Evolutionary conservation across 2,113 vertebrate species (phyloP).

Genomic region (Upupa epops): DNA sequence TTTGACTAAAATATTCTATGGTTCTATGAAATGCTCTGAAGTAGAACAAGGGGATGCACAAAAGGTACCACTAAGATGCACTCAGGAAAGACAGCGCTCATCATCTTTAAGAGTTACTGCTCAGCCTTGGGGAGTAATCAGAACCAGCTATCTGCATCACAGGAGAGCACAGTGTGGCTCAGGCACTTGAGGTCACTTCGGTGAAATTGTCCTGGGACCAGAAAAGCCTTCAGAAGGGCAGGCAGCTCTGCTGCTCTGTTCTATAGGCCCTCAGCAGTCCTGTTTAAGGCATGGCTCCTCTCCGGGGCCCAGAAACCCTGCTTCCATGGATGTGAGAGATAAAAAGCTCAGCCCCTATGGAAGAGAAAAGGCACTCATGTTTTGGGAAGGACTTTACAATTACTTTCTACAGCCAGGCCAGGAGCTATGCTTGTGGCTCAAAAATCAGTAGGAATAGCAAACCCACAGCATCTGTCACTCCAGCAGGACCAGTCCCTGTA

Average conservation of each 20-base stretch:
- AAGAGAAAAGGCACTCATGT: background rate
- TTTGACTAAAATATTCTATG: background rate
- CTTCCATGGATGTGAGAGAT: background rate
- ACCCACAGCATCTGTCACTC: fast-evolving
- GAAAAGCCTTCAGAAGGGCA: background rate
- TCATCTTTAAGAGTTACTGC: background rate
- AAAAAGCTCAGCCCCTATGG: background rate
- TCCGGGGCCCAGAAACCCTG: background rate
- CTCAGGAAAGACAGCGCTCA: background rate
- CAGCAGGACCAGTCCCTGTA: background rate
- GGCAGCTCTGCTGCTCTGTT: background rate
- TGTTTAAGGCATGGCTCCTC: background rate
- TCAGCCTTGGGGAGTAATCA: background rate
- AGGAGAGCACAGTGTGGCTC: background rate
- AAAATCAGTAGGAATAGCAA: background rate
- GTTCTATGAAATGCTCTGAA: background rate
- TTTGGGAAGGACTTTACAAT: background rate
- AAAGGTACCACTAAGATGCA: background rate
- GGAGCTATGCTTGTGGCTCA: background rate
- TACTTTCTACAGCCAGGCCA: background rate
- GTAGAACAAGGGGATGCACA: background rate
- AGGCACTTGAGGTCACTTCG: background rate
- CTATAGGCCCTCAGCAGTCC: background rate
- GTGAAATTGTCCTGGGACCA: background rate
- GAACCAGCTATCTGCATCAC: background rate